Evolutionary conservation across 2,113 vertebrate genomes (phyloP), one percentile per base, ranked within the genome.

Genomic region (Vulpes ferrilata): DNA sequence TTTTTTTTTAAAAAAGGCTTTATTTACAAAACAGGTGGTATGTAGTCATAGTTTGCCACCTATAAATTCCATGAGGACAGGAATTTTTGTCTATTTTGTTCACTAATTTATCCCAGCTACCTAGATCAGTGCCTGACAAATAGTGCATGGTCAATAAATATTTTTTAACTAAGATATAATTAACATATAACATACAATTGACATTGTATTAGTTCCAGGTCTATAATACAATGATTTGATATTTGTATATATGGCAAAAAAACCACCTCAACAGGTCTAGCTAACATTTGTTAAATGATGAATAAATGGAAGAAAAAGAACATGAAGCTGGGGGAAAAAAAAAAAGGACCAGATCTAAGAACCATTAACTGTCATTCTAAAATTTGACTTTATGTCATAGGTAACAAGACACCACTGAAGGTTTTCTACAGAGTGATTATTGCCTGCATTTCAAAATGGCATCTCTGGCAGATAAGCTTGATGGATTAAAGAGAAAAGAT

Each of bases 341-440:
- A 16, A 1, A 59, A 27, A 86, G 16, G n/a, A 57, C 11, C 16
- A 13, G 13, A 59, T 22, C 19, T 15, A n/a, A 27, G 35, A 81
- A 15, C 2, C 0, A 11, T 0, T 1, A 10, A 60, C 11, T 16
- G 12, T 32, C 32, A n/a, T 7, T 20, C 17, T 17, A 22, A 69
- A n/a, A 15, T 22, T 11, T 30, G n/a, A 16, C 15, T 67, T 67
- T 62, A 20, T 13, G 16, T 5, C 30, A n/a, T 0, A 38, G 35
- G 20, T 13, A 82, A 65, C 59, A 43, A 55, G 22, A 86, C 10
- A 15, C 23, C 30, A 1, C 22, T 0, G 30, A 17, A 84, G 53
- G 48, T 51, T 88, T 88, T 55, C 51, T 11, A 22, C 1, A 7
- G 51, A 9, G 1, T 30, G 43, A 23, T 11, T 13, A 32, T 1